Conservation (phyloP, 2,888 invertebrate genomes). For the Apocheima hispidaria region DNA sequence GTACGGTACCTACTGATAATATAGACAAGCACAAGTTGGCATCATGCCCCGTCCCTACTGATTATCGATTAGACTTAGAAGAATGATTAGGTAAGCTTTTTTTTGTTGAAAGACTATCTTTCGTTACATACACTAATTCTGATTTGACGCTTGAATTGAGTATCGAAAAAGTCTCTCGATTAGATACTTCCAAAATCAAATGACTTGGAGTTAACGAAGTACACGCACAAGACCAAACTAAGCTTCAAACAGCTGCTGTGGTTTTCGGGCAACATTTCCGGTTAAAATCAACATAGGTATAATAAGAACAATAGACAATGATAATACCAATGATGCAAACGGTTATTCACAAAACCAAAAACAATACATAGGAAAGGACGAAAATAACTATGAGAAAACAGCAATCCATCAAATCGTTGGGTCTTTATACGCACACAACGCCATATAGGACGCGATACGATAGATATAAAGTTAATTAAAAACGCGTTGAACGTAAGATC, state of each 20-base stretch:
- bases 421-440: not conserved
- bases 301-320: not conserved
- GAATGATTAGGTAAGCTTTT: too few species aligned
- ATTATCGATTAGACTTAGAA: constrained; percentile 27
- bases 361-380: not conserved
- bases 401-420: not conserved
- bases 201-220: too few species aligned
- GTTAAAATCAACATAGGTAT: not conserved
- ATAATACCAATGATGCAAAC: not conserved
- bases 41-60: constrained; percentile 27
- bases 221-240: too few species aligned
- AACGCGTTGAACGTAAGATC: constrained; percentile 1
- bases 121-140: too few species aligned
- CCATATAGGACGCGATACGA: not conserved
- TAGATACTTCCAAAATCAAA: too few species aligned
- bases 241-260: too few species aligned
- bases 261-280: too few species aligned
- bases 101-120: too few species aligned
- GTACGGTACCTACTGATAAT: not conserved
- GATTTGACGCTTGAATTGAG: too few species aligned
- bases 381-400: not conserved
- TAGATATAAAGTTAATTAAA: constrained; percentile 6
- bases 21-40: constrained; percentile 16
- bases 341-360: not conserved
- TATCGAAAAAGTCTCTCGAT: too few species aligned